Evolutionary conservation across 2,797 vertebrate genomes (phyloP).

Genomic region (Pelodytes ibericus): DNA sequence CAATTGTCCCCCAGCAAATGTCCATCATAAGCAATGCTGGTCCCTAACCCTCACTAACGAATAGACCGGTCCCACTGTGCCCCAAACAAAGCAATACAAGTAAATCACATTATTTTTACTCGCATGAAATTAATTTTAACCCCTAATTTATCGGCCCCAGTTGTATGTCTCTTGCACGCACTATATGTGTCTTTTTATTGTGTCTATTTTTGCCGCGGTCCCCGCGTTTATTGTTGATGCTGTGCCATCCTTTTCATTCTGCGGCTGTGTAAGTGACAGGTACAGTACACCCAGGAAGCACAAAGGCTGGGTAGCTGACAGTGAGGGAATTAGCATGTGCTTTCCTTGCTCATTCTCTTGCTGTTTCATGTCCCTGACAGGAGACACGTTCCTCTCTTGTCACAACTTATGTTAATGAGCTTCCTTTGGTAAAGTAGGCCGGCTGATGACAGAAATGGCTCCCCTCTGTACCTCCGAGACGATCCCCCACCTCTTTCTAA

Average conservation of each 20-base stretch:
- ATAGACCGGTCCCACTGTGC: no score
- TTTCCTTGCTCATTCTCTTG: constrained; percentile 48
- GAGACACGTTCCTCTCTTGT: constrained; percentile 41
- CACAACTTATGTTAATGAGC: constrained; percentile 56
- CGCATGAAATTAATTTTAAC: no score
- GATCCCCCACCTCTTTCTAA: background rate
- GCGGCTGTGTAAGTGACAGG: constrained; percentile 4
- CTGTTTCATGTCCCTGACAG: constrained; percentile 51
- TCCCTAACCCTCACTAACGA: no score
- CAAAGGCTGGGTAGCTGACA: background rate
- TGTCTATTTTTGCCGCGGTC: background rate
- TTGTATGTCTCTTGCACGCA: no score
- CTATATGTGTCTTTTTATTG: no score
- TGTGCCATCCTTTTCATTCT: constrained; percentile 10
- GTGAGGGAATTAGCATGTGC: constrained; percentile 50
- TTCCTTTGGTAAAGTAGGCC: constrained; percentile 44
- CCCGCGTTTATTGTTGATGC: background rate
- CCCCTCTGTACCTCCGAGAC: constrained; percentile 56
- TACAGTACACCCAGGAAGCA: constrained; percentile 33
- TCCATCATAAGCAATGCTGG: no score
- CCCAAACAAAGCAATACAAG: no score
- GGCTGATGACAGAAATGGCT: constrained; percentile 54
- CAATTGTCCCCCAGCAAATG: no score
- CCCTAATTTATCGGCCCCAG: no score
- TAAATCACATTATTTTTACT: no score